Base-by-base conservation (phyloP, 2,888 invertebrate species). In the Mylabris sibirica region DNA sequence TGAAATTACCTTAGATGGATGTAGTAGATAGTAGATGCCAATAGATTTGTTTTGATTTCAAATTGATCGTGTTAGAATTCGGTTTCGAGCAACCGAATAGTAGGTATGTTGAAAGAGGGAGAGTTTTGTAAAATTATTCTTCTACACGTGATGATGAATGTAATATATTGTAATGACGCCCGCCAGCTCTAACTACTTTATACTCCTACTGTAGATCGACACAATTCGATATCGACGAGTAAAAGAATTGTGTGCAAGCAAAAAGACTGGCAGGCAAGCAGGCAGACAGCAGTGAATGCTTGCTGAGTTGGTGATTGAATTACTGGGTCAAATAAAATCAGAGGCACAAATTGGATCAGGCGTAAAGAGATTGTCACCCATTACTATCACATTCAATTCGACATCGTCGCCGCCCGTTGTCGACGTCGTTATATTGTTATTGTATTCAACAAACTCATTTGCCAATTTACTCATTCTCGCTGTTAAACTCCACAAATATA, bases 241-340 rank as follows among this genome's bases (percentile, higher is more conserved):
- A 24, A 57, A 57, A 57, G 57, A 57, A 57, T 57, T 57, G 57
- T 57, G 57, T 57, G 22, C 57, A 49, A 49, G 20, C 49, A 44
- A 44, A 44, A 44, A 49, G 44, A 5, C 41, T 14, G 41, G 44
- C 44, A 49, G n/a, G 49, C 20, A 49, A 20, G 49, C 49, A 20
- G 49, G 68, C 74, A 75, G 74, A 44, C 44, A 44, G 44, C 6
- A n/a, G 68, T 75, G 78, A 78, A 76, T 76, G 79, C 77, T 79
- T 78, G 79, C 78, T 76, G 78, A 75, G 78, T 75, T 74, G 74
- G 72, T 81, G 81, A 84, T 83, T 82, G 80, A 83, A 83, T 84
- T 84, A 83, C 80, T 79, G 81, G 81, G 82, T 83, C 83, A 82
- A 84, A 84, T 82, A 83, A 83, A 84, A 84, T 82, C 84, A 81